Evolutionary conservation across 2,888 invertebrate genomes (phyloP), one percentile per base, ranked within the genome.

Genomic region (Habroteleia sp.): DNA sequence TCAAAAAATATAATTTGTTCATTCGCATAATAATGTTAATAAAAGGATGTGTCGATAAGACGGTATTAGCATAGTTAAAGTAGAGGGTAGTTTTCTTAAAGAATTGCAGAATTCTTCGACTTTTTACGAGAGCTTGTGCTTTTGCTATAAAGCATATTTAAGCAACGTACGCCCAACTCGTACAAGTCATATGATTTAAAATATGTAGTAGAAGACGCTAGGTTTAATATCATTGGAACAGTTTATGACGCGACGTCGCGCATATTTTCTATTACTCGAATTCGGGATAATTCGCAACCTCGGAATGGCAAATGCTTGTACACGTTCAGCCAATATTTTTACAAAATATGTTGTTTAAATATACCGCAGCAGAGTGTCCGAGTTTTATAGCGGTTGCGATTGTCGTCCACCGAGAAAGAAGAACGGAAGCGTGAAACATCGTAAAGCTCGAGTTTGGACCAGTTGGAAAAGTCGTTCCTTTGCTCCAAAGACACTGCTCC

Each of bases 391-490:
- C 33, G 31, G 31, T 41, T 27, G 35, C 52, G 62, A 71, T 54
- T 62, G 62, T 71, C 62, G 62, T 62, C 63, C 48, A 54, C 69
- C 73, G 71, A 20, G 56, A 23, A 73, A 56, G 20, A 69, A 60
- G 63, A 68, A 60, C 71, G 54, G 62, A 71, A 62, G 62, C 62
- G 62, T 71, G 33, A 71, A 71, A 62, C 35, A 35, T 71, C 71
- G 71, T 69, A 69, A 69, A 71, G 60, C 44, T 33, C 54, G 46
- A 71, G 71, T 71, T 60, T 52, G 71, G 66, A 74, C 79, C 79
- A 75, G 75, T 77, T 75, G 76, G 73, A 65, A 79, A 77, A 77
- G 76, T 77, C 74, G 69, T 77, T 74, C 68, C 69, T 74, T 69
- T 66, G 54, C 58, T 52, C 31, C 62, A 62, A 76, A 62, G 74